Evolutionary conservation across 1,140 invertebrate genomes (phyloP), one percentile per base, ranked within the genome.

Genomic region (Heliconius himera): DNA sequence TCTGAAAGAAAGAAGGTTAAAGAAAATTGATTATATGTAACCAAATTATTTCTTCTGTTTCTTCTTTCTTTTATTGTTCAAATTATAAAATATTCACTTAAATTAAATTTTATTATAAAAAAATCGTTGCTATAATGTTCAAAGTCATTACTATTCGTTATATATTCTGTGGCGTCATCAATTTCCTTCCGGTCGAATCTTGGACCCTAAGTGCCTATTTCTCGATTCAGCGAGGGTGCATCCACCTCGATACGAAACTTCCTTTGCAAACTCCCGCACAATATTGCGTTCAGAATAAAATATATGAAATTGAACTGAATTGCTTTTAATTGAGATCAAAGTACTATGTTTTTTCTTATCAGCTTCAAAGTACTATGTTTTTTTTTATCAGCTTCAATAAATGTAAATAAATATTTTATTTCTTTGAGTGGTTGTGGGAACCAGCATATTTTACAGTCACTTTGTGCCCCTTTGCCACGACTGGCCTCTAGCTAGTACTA

Each of bases 131-230:
- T 66, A 29, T 66, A 29, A 66, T 66, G 26, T 29, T 13, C 26
- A 5, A 26, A 22, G 60, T 16, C 60, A 66, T 26, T 83, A 74
- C 82, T 83, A 82, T 74, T 76, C 33, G 73, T 85, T 84, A 36
- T 79, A 81, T 80, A 74, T n/a, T 89, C 85, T 91, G 79, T 88
- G 83, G 81, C 46, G 77, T 85, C 83, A 87, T 85, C 84, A 88
- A 77, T 80, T 84, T 84, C 81, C 85, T 91, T 89, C 88, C 87
- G 87, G 86, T 80, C 81, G 83, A 89, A 89, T 86, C 85, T 90
- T 88, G 86, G 87, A 84, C 88, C 88, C 85, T 88, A 89, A 90
- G 85, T 88, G 87, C 82, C 84, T 89, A 89, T 91, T 91, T 90
- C 84, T 88, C 88, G 88, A 89, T 82, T 88, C 87, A 88, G 84